Conservation (phyloP, 2,797 vertebrate species). For the Rhinichthys osculus region DNA sequence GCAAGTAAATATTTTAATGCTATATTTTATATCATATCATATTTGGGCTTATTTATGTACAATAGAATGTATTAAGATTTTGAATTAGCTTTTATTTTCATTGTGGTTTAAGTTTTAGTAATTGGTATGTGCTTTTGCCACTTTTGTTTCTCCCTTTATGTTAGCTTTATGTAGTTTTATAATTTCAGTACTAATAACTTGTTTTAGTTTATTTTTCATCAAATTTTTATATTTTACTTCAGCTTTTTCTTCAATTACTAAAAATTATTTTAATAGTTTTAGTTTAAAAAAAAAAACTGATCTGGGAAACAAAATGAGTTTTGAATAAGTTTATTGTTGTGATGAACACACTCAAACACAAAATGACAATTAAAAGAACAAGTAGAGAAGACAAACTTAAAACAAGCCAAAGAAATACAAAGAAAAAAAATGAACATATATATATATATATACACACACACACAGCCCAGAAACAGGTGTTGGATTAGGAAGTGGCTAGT, state of each 20-base stretch:
- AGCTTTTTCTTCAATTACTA: too few species aligned
- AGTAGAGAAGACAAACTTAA: slow-evolving; percentile 42
- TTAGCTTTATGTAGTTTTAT: too few species aligned
- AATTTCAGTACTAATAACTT: too few species aligned
- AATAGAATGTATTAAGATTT: neutral
- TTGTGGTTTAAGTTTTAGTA: too few species aligned
- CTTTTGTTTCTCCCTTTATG: too few species aligned
- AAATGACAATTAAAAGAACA: slow-evolving; percentile 43
- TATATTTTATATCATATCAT: neutral
- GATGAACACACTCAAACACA: slow-evolving; percentile 29
- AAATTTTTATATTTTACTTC: too few species aligned
- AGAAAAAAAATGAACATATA: slow-evolving; percentile 48
- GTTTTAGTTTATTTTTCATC: too few species aligned
- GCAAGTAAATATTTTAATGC: neutral
- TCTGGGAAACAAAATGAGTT: neutral
- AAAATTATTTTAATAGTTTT: neutral
- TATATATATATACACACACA: slow-evolving; percentile 38
- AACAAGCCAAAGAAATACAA: slow-evolving; percentile 26
- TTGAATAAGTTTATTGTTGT: slow-evolving; percentile 38
- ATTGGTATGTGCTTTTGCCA: too few species aligned
- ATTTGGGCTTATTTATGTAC: neutral
- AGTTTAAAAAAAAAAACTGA: neutral
- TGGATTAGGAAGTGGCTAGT: slow-evolving; percentile 47
- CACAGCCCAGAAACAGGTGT: slow-evolving; percentile 56
- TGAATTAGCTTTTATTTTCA: neutral